phyloP scores from a whole-genome alignment of 2,888 invertebrate genomes.

The Beris chalybata region DNA sequence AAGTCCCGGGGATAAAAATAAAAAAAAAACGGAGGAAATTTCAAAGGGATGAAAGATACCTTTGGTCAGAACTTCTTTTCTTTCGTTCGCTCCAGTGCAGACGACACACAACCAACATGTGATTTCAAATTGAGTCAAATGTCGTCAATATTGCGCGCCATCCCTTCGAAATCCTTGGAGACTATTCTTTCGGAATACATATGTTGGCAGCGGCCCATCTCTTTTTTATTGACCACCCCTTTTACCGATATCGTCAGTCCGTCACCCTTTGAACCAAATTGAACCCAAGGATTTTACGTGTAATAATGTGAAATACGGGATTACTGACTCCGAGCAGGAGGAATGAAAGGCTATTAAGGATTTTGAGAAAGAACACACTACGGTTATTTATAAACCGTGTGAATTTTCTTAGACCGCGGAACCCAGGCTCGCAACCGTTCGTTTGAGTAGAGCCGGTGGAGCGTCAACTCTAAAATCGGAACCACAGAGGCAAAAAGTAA shows the following conservation, averaged over 20 bases:
- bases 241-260: slow-evolving; percentile 34
- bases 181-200: slow-evolving; percentile 38
- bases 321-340: neutral
- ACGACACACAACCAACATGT: slow-evolving; percentile 33
- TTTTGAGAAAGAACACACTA: neutral
- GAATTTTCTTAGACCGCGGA: slow-evolving; percentile 28
- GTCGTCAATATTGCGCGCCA: slow-evolving; percentile 38
- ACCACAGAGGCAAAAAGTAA: neutral
- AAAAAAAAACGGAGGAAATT: slow-evolving; percentile 32
- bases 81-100: slow-evolving; percentile 13
- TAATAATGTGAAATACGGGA: neutral
- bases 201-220: slow-evolving; percentile 21
- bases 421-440: slow-evolving; percentile 20
- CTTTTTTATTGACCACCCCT: slow-evolving; percentile 30
- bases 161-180: slow-evolving; percentile 36
- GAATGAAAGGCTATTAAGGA: slow-evolving; percentile 13
- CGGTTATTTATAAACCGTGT: slow-evolving; percentile 35
- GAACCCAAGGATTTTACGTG: slow-evolving; percentile 3
- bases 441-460: neutral
- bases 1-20: slow-evolving; percentile 31
- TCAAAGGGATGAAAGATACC: slow-evolving; percentile 38
- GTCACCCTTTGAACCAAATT: slow-evolving; percentile 29
- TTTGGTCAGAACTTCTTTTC: slow-evolving; percentile 28
- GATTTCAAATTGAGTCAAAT: slow-evolving; percentile 41
- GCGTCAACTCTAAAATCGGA: neutral